Conservation (phyloP, 2,113 vertebrate species). For the Charina bottae region DNA sequence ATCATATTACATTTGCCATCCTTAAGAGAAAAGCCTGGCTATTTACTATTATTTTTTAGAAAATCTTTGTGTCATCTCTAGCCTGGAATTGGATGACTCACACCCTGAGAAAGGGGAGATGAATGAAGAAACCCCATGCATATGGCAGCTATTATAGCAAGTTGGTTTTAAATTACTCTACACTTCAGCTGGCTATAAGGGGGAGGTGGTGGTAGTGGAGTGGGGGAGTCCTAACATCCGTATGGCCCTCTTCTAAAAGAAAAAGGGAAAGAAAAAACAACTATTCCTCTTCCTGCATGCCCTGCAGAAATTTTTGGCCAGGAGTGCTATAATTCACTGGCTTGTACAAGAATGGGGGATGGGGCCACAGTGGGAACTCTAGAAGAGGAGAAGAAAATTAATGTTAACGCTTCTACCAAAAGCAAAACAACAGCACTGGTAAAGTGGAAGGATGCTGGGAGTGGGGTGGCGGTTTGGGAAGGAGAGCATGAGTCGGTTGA, state of each 20-base stretch:
- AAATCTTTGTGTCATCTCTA: not conserved
- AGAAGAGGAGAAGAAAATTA: not conserved
- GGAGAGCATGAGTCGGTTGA: not conserved
- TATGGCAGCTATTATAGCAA: constrained; percentile 35
- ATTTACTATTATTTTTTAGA: not conserved
- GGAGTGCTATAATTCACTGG: not conserved
- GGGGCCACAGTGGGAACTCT: not conserved
- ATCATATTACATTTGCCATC: not conserved
- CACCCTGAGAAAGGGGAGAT: not conserved
- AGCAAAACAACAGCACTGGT: not conserved
- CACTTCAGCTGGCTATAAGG: not conserved
- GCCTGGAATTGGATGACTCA: constrained; percentile 4
- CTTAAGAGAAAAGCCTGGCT: not conserved
- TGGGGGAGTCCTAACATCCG: not conserved
- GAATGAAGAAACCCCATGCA: constrained; percentile 7
- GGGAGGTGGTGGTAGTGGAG: not conserved
- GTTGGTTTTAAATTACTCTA: constrained; percentile 37
- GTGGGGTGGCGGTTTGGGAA: not conserved
- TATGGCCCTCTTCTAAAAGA: not conserved
- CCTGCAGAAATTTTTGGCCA: not conserved
- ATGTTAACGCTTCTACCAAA: not conserved
- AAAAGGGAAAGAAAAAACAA: not conserved
- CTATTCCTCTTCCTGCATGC: constrained; percentile 13
- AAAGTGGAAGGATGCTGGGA: not conserved
- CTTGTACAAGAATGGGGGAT: not conserved